phyloP scores from a whole-genome alignment of 2,113 vertebrate species.

The Calyptommatus sinebrachiatus region DNA sequence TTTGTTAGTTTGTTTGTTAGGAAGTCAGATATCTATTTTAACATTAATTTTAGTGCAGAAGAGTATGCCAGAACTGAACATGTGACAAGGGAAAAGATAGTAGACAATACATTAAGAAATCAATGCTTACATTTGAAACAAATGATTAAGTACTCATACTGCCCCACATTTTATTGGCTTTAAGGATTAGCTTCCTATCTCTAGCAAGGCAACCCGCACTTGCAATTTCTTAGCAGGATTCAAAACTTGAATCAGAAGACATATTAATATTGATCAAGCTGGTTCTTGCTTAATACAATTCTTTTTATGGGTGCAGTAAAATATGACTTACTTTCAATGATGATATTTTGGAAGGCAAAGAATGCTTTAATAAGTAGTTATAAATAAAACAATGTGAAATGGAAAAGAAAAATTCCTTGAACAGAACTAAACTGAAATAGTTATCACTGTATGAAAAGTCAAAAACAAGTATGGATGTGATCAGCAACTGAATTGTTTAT shows the following conservation, averaged over 20 bases:
- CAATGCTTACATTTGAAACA: neutral
- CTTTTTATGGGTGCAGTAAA: neutral
- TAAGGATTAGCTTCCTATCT: neutral
- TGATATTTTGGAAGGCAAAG: neutral
- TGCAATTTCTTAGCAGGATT: constrained; percentile 7
- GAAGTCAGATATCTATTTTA: neutral
- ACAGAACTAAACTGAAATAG: neutral
- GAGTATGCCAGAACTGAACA: neutral
- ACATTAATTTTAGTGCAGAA: neutral
- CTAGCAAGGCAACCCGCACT: neutral
- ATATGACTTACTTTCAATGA: neutral
- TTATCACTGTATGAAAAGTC: neutral
- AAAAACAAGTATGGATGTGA: neutral
- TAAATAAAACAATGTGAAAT: neutral
- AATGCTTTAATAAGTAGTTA: neutral
- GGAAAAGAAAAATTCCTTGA: neutral
- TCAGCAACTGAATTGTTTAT: neutral
- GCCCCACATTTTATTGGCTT: neutral
- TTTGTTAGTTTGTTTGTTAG: neutral
- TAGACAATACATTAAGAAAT: neutral
- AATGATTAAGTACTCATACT: neutral
- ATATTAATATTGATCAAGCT: constrained; percentile 1
- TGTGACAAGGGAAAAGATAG: neutral
- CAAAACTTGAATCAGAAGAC: neutral
- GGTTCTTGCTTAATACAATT: neutral